These are phyloP conservation scores for Melieria crassipennis DNA, from an alignment of 2,888 invertebrate genomes.

Conservation along the genomic window DNA sequence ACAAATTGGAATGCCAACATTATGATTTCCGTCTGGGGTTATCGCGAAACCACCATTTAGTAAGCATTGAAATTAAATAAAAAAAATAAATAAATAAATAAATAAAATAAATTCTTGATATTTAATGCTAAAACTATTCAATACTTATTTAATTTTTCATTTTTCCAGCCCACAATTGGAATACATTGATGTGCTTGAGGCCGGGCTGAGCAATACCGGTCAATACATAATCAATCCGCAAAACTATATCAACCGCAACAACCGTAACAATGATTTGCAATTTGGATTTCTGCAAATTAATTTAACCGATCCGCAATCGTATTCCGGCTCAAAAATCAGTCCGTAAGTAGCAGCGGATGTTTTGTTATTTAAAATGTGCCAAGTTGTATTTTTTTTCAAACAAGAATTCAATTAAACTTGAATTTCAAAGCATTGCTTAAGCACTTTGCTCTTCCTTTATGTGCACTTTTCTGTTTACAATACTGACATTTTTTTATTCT, in stretches of 20 bases:
- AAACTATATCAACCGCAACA: conserved; percentile 76
- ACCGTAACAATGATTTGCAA: conserved; percentile 78
- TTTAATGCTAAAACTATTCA: background rate
- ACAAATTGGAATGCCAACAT: conserved; percentile 80
- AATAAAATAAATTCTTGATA: conserved; percentile 41
- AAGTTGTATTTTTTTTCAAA: background rate
- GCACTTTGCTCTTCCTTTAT: too few species aligned
- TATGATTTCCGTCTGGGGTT: conserved; percentile 88
- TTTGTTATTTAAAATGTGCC: background rate
- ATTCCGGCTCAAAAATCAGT: conserved; percentile 73
- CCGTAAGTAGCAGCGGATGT: conserved; percentile 72
- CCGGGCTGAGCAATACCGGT: conserved; percentile 74
- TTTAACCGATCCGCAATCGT: conserved; percentile 79
- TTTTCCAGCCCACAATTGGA: conserved; percentile 76
- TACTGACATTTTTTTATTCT: too few species aligned
- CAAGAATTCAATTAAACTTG: too few species aligned
- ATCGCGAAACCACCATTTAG: conserved; percentile 81
- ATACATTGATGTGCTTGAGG: conserved; percentile 80
- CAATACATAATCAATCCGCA: conserved; percentile 78
- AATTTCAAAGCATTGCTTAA: too few species aligned
- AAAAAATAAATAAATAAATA: too few species aligned
- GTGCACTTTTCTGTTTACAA: too few species aligned
- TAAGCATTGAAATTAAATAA: too few species aligned
- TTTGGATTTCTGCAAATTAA: conserved; percentile 91
- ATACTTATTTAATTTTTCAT: background rate